A percentile compares a stretch with the other conserved stretches of the same genome.
These are phyloP conservation scores for Rotaria sp. DNA, from an alignment of 2,888 invertebrate species.

Conservation along the genomic window DNA sequence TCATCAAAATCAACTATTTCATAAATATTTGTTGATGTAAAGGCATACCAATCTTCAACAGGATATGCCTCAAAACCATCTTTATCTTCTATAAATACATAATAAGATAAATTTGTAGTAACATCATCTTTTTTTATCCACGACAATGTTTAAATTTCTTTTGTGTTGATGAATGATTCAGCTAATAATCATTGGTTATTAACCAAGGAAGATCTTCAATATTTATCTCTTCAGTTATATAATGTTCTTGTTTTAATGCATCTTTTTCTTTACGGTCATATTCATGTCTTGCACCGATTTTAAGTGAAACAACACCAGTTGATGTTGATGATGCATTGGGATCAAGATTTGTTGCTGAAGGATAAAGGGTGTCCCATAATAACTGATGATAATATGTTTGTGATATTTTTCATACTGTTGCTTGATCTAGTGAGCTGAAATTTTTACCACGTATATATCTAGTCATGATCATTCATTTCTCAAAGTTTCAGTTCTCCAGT, in stretches of 20 bases:
- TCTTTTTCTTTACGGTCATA: constrained; percentile 86
- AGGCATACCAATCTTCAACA: constrained; percentile 86
- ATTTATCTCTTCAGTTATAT: constrained; percentile 75
- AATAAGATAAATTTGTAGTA: constrained; percentile 90
- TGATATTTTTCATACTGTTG: too few relatives aligned
- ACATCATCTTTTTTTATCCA: constrained; percentile 88
- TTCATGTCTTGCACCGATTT: constrained; percentile 93
- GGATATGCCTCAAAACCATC: constrained; percentile 94
- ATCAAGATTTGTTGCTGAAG: neutral
- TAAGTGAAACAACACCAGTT: constrained; percentile 71
- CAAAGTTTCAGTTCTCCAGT: too few relatives aligned
- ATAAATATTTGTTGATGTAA: constrained; percentile 79
- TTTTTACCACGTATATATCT: too few relatives aligned
- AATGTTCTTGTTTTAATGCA: constrained; percentile 83
- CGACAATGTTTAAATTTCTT: constrained; percentile 47
- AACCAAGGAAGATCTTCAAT: constrained; percentile 95
- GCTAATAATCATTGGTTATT: constrained; percentile 75
- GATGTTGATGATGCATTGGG: neutral
- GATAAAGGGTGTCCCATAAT: too few relatives aligned
- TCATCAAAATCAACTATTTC: constrained; percentile 62
- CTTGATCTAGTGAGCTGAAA: too few relatives aligned
- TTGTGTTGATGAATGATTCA: constrained; percentile 68
- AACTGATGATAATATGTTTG: too few relatives aligned
- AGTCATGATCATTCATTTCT: too few relatives aligned
- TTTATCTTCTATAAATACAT: constrained; percentile 88